Evolutionary conservation across 2,113 vertebrate genomes (phyloP).

Genomic region (Penelope pileata): DNA sequence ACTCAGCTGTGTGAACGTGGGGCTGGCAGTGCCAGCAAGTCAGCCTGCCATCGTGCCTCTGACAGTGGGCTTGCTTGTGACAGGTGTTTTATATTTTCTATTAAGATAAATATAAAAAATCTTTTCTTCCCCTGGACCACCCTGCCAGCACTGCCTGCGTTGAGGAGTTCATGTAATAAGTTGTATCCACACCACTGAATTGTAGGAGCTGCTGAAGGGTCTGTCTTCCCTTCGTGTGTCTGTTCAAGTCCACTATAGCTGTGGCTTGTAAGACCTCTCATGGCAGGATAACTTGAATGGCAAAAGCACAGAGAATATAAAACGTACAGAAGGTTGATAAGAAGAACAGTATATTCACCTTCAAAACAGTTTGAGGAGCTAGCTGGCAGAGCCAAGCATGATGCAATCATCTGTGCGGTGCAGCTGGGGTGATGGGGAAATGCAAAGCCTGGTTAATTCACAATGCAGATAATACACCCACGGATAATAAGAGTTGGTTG

Average conservation of each 20-base stretch:
- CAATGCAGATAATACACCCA: constrained; percentile 45
- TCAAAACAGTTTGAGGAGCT: neutral
- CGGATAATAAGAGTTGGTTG: neutral
- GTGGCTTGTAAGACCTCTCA: neutral
- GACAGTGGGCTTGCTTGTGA: neutral
- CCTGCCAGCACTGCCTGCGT: neutral
- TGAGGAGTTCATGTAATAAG: neutral
- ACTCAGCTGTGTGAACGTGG: neutral
- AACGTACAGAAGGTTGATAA: neutral
- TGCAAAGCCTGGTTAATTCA: constrained; percentile 35
- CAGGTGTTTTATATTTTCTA: neutral
- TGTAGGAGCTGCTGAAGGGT: neutral
- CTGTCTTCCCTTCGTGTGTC: neutral
- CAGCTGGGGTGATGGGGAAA: constrained; percentile 33
- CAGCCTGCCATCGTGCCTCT: neutral
- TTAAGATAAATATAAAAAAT: neutral
- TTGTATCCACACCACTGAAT: neutral
- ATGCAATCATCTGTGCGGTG: neutral
- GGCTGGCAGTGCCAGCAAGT: neutral
- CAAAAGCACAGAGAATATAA: neutral
- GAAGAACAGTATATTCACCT: neutral
- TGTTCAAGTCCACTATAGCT: neutral
- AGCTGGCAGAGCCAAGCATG: neutral
- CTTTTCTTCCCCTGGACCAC: neutral
- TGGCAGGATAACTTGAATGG: neutral